Percentiles rank a stretch among this genome's conserved stretches.
Evolutionary conservation across 2,113 vertebrate genomes (phyloP).

Genomic region (Peromyscus leucopus): DNA sequence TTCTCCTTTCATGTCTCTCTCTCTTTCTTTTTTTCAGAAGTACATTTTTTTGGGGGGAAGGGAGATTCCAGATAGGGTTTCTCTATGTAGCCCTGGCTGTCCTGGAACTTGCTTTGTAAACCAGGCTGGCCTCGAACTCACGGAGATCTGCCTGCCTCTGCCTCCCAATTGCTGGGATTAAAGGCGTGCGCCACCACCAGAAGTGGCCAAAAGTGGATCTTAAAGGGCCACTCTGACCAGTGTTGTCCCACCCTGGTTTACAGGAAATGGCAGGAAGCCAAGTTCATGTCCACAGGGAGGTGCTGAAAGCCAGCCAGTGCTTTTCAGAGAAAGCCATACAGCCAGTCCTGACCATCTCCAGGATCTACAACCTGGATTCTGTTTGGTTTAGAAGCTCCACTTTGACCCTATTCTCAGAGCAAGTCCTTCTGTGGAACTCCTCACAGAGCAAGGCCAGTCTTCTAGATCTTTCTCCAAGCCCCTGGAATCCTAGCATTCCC

Average conservation of each 20-base stretch:
- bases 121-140: background rate
- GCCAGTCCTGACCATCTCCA: background rate
- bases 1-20: background rate
- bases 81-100: background rate
- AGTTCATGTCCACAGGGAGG: background rate
- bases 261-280: background rate
- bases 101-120: background rate
- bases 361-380: no score
- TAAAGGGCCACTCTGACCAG: background rate
- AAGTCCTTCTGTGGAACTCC: background rate
- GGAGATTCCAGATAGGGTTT: background rate
- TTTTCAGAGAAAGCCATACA: background rate
- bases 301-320: background rate
- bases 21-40: background rate
- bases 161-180: background rate
- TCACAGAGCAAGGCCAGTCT: background rate
- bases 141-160: background rate
- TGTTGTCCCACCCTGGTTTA: background rate
- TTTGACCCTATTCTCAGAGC: background rate
- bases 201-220: background rate
- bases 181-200: background rate
- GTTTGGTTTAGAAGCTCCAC: background rate
- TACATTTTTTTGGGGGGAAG: no score
- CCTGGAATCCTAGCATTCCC: background rate
- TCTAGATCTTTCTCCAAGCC: slow-evolving; percentile 46